Percentiles rank a stretch among this genome's conserved stretches.
Evolutionary conservation across 2,797 vertebrate species (phyloP).

Genomic region (Halcyon leucocephala): DNA sequence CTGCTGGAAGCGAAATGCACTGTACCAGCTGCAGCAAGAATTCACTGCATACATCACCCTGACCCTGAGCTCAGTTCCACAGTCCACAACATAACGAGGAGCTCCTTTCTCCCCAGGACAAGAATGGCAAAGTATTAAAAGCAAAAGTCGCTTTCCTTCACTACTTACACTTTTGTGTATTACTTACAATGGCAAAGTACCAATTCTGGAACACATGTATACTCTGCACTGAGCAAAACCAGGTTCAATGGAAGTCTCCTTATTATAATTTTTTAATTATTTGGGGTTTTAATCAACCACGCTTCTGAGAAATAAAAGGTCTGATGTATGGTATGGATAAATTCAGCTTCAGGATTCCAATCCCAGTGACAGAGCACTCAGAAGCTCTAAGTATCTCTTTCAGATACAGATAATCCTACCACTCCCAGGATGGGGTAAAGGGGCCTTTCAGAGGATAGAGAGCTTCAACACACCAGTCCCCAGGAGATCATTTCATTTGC

Average conservation of each 20-base stretch:
- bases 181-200: not conserved
- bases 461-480: not conserved
- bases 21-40: not conserved
- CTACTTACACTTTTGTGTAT: not conserved
- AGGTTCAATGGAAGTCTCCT: not conserved
- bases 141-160: not conserved
- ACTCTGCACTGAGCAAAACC: not conserved
- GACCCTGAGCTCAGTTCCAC: not conserved
- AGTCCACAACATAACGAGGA: accelerated
- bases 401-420: not conserved
- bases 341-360: not conserved
- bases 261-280: not conserved
- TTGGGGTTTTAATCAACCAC: not conserved
- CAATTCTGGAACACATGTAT: not conserved
- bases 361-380: not conserved
- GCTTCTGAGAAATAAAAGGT: not conserved
- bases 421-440: not conserved
- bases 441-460: not conserved
- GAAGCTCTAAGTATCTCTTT: not conserved
- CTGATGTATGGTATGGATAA: not conserved
- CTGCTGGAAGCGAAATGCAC: not conserved
- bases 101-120: not conserved
- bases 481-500: not conserved
- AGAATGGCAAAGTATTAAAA: not conserved
- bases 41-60: not conserved